Percentiles rank a stretch among this genome's conserved stretches.
Conservation (phyloP, 2,888 invertebrate genomes). For the Euclidia mi region DNA sequence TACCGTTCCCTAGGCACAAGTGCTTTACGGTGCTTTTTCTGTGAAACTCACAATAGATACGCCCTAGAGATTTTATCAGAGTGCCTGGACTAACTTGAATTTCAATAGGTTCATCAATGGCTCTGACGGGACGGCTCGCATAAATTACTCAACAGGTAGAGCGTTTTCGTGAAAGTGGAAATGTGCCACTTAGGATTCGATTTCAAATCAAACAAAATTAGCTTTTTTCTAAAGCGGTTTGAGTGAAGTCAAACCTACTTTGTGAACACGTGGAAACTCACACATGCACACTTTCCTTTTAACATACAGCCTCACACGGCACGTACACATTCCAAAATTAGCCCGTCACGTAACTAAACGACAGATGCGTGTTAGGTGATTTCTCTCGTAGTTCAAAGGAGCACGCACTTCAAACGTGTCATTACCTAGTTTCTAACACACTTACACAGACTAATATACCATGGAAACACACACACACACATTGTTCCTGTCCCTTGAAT, state of each 20-base stretch:
- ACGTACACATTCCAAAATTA: background rate
- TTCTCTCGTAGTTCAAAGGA: background rate
- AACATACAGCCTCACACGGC: no score
- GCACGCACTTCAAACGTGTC: no score
- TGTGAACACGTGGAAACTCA: background rate
- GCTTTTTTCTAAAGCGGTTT: slow-evolving; percentile 11
- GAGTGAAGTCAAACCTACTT: background rate
- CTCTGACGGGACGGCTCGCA: slow-evolving; percentile 23
- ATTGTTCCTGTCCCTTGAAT: background rate
- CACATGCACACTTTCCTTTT: no score
- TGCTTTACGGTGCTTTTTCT: slow-evolving; percentile 49
- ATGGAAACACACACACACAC: no score
- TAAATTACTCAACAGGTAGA: slow-evolving; percentile 52
- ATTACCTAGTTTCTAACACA: no score
- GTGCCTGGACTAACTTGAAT: no score
- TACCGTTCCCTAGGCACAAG: slow-evolving; percentile 48
- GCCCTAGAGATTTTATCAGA: slow-evolving; percentile 37
- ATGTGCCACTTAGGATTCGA: slow-evolving; percentile 17
- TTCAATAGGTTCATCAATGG: no score
- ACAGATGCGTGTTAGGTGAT: slow-evolving; percentile 8
- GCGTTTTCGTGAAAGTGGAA: slow-evolving; percentile 22
- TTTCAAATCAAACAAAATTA: slow-evolving; percentile 15
- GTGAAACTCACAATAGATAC: slow-evolving; percentile 27
- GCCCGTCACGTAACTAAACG: background rate
- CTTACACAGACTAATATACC: background rate